phyloP scores from a whole-genome alignment of 2,888 invertebrate genomes.

The Hirtodrosophila trivittata region DNA sequence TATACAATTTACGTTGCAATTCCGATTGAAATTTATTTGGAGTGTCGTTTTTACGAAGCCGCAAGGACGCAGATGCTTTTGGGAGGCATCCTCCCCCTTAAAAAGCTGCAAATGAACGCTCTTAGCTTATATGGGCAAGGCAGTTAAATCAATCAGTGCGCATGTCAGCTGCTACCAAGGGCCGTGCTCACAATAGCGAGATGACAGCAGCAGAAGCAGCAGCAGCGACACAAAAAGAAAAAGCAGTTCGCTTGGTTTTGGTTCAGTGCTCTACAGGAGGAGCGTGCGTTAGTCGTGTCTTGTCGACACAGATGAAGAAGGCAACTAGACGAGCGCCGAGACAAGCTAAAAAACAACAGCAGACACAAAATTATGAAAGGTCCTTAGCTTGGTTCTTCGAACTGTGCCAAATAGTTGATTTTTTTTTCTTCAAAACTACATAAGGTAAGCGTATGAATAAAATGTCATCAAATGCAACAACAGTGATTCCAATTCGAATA shows the following conservation, averaged over 20 bases:
- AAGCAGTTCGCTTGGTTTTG: conserved; percentile 34
- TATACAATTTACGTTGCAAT: no score
- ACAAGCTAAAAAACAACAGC: conserved; percentile 10
- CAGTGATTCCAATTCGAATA: conserved; percentile 5
- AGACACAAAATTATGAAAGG: conserved; percentile 39
- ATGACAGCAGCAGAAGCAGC: conserved; percentile 42
- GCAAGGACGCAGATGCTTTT: no score
- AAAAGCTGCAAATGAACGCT: no score
- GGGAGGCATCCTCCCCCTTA: background rate
- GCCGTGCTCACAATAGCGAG: conserved; percentile 34
- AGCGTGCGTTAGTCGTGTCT: conserved; percentile 65
- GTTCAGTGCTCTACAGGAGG: conserved; percentile 61
- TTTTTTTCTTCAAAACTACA: conserved; percentile 21
- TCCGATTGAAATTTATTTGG: no score
- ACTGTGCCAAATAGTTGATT: no score
- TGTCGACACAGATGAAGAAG: conserved; percentile 18
- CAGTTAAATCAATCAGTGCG: conserved; percentile 60
- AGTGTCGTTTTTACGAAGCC: no score
- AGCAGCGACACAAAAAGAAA: conserved; percentile 7
- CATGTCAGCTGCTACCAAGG: conserved; percentile 52
- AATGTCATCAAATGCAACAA: conserved; percentile 17
- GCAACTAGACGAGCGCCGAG: background rate
- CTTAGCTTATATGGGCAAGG: conserved; percentile 38
- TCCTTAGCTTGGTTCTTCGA: no score
- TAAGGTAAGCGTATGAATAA: conserved; percentile 30